Evolutionary conservation across 2,797 vertebrate species (phyloP), one percentile per base, ranked within the genome.

Genomic region (Poecilia gillii): DNA sequence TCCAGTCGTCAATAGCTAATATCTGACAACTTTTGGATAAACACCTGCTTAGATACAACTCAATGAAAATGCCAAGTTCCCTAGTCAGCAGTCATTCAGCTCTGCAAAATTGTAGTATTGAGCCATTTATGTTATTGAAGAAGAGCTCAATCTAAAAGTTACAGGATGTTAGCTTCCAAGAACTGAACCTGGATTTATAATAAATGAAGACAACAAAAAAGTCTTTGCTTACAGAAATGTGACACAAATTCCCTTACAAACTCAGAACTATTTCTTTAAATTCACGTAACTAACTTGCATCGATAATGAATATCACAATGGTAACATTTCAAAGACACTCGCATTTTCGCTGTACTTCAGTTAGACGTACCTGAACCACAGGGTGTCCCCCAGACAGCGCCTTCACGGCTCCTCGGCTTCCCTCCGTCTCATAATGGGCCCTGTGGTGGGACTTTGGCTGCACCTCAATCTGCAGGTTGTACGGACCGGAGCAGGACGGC

Each of bases 391-490:
- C 98, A 0, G 97, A 97, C 14, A 97, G 95, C 0, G 98, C 98
- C 94, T 99, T 99, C 94, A 99, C 98, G 0, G 98, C 98, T 72
- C 98, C 98, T 66, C 98, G 96, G 89, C 98, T 99, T 85, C 98
- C 98, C 89, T 99, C 98, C 0, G 98, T 99, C 96, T 99, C 98
- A 0, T 99, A 99, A 93, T 99, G 98, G 80, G 98, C 98, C 83
- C 98, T 95, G 95, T 99, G 98, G 93, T 99, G 98, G 76, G 98
- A 98, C 92, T 99, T 99, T 3, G 98, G 98, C 95, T 99, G 98
- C 87, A 99, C 97, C 84, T 99, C 98, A 0, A 99, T 98, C 88
- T 97, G 96, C 14, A 99, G 96, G 87, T 97, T 98, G 4, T 98
- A 99, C 3, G 98, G 97, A 76, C 98, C 98, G 4, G 98, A 99